Evolutionary conservation across 2,888 invertebrate genomes (phyloP), one percentile per base, ranked within the genome.

Genomic region (Oligia strigilis): DNA sequence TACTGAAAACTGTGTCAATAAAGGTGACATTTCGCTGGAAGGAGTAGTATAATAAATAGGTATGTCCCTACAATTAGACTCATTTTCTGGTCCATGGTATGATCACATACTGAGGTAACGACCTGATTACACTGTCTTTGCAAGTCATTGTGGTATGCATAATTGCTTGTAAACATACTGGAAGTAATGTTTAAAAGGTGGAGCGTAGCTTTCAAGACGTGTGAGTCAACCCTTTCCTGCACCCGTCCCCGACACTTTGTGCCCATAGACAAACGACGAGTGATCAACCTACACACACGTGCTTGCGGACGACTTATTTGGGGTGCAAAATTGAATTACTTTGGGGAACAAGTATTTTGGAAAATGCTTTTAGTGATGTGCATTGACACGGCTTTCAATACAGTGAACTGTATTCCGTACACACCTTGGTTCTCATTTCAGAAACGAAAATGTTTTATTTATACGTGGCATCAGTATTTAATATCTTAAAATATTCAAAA

Each of bases 271-370:
- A 92, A 88, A 90, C 88, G 91, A 90, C 87, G 89, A 88, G 91
- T 92, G 93, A 93, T 92, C 90, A 90, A 89, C 90, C 87, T 89
- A 92, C 92, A 92, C 91, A 92, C 92, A 92, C 91, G 90, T 90
- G 92, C 90, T 92, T 90, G 90, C 86, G 89, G 87, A 90, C 91
- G 89, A 92, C 92, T 93, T 93, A 92, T 93, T 94, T 93, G 91
- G 94, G 93, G 93, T 94, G 94, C 93, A 93, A 94, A 95, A 94
- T 94, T 93, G 92, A 94, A 95, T 95, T 92, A 94, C 90, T 90
- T 92, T 90, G 77, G 90, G 89, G 89, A 90, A 92, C 92, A 92
- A 94, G 93, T 91, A 92, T 93, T 93, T 92, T 92, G 90, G 91
- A 93, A 94, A 93, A 93, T 92, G 91, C 91, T 93, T 93, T 93